These are phyloP conservation scores for Schizotus pectinicornis DNA, from an alignment of 2,888 invertebrate genomes.

Conservation along the genomic window DNA sequence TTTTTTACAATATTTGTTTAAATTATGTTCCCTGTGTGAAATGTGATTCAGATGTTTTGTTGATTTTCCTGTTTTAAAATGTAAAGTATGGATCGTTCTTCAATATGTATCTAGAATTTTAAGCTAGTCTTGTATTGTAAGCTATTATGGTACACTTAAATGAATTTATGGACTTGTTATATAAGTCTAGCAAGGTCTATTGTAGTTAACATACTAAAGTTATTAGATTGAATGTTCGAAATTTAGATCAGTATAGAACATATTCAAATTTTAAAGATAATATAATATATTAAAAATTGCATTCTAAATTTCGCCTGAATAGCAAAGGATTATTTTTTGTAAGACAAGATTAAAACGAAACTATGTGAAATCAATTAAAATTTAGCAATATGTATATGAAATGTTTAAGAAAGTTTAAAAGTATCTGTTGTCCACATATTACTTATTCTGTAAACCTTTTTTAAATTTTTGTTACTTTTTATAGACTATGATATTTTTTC, in stretches of 20 bases:
- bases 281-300: slow-evolving; percentile 33
- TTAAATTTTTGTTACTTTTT: slow-evolving; percentile 15
- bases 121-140: slow-evolving; percentile 47
- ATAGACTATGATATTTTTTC: slow-evolving; percentile 18
- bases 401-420: slow-evolving; percentile 2
- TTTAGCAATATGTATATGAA: slow-evolving; percentile 38
- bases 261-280: slow-evolving; percentile 22
- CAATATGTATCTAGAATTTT: slow-evolving; percentile 37
- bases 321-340: slow-evolving; percentile 51
- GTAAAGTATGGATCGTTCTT: slow-evolving; percentile 36
- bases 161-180: slow-evolving; percentile 40
- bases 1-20: slow-evolving; percentile 29
- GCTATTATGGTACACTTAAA: slow-evolving; percentile 33
- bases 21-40: slow-evolving; percentile 30
- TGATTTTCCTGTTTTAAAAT: slow-evolving; percentile 21
- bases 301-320: slow-evolving; percentile 57
- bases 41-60: slow-evolving; percentile 36
- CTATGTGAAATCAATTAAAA: slow-evolving; percentile 37
- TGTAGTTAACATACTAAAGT: slow-evolving; percentile 30
- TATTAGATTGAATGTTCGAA: slow-evolving; percentile 37
- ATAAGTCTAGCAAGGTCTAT: slow-evolving; percentile 40
- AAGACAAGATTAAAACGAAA: slow-evolving; percentile 40
- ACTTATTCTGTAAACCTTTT: slow-evolving; percentile 4
- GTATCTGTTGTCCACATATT: slow-evolving; percentile 10
- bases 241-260: slow-evolving; percentile 25